A percentile compares a stretch with the other conserved stretches of the same genome.
Conservation (phyloP, 2,113 vertebrate species). For the Trichomycterus rosablanca region DNA sequence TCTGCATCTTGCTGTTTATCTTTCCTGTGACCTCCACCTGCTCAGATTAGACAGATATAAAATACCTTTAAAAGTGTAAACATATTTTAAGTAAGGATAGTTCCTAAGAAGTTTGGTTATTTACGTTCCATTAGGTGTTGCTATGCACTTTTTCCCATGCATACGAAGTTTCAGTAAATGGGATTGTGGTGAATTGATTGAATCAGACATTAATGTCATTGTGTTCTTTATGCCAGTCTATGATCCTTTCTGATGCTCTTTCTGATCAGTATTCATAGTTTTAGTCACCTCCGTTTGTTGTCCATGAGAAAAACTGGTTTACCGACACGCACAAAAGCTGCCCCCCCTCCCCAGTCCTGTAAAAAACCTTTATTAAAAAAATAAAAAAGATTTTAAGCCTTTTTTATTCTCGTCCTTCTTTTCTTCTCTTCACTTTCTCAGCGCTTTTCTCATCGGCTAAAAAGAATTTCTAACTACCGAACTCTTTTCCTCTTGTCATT, state of each 20-base stretch:
- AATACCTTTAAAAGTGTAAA: too few species aligned
- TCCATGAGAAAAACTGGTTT: constrained; percentile 74
- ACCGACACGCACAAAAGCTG: constrained; percentile 69
- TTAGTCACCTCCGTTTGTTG: constrained; percentile 65
- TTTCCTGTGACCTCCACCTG: too few species aligned
- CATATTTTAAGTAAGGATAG: too few species aligned
- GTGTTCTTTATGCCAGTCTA: constrained; percentile 52
- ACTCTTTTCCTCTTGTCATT: constrained; percentile 60
- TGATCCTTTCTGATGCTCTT: constrained; percentile 46
- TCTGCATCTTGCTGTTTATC: too few species aligned
- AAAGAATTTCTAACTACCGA: constrained; percentile 72
- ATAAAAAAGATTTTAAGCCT: constrained; percentile 23
- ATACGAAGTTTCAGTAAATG: constrained; percentile 1
- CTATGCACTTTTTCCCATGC: neutral
- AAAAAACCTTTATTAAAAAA: constrained; percentile 64
- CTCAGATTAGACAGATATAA: too few species aligned
- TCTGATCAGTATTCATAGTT: constrained; percentile 68
- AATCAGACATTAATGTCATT: constrained; percentile 52
- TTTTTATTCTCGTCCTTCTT: constrained; percentile 52
- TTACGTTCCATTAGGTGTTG: too few species aligned
- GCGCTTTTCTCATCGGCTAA: constrained; percentile 69
- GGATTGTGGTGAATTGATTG: constrained; percentile 42
- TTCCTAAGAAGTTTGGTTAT: neutral
- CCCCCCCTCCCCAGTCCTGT: constrained; percentile 61
- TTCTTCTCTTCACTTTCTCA: constrained; percentile 56